Conservation (phyloP, 2,888 invertebrate species). For the Microctonus hyperodae region DNA sequence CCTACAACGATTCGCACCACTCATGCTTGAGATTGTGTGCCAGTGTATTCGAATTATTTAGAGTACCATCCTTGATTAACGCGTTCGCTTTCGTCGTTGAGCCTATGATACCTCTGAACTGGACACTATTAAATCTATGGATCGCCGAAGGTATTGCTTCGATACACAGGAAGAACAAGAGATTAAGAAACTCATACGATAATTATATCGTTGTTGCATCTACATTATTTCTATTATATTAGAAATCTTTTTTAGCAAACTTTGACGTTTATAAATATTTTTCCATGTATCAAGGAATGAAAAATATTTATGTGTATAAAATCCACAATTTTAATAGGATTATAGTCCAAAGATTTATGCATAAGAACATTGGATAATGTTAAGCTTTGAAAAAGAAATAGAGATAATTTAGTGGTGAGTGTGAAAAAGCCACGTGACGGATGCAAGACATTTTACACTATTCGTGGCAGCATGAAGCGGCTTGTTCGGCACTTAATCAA, state of each 20-base stretch:
- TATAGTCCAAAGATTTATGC: too few relatives aligned
- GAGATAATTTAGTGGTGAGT: slow-evolving; percentile 27
- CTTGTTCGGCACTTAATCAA: slow-evolving; percentile 57
- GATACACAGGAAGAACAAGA: slow-evolving; percentile 7
- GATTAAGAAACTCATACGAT: slow-evolving; percentile 8
- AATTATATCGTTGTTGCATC: slow-evolving; percentile 6
- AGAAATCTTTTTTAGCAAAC: background rate
- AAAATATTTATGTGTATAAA: too few relatives aligned
- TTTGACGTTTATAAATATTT: too few relatives aligned
- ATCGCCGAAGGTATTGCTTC: slow-evolving; percentile 5
- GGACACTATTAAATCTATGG: slow-evolving; percentile 13
- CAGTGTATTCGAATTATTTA: slow-evolving; percentile 25
- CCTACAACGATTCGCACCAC: slow-evolving; percentile 15
- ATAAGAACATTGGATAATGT: slow-evolving; percentile 5
- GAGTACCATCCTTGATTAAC: slow-evolving; percentile 32
- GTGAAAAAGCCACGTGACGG: slow-evolving; percentile 56
- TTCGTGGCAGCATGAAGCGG: slow-evolving; percentile 44
- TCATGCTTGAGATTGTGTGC: slow-evolving; percentile 25
- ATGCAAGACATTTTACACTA: slow-evolving; percentile 57
- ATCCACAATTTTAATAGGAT: too few relatives aligned
- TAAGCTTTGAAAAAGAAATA: slow-evolving; percentile 10
- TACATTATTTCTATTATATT: background rate
- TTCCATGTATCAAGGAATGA: too few relatives aligned
- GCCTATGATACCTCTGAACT: slow-evolving; percentile 28
- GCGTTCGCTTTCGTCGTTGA: slow-evolving; percentile 28